Evolutionary conservation across 1,140 invertebrate species (phyloP).

Genomic region (Eumaeus atala): DNA sequence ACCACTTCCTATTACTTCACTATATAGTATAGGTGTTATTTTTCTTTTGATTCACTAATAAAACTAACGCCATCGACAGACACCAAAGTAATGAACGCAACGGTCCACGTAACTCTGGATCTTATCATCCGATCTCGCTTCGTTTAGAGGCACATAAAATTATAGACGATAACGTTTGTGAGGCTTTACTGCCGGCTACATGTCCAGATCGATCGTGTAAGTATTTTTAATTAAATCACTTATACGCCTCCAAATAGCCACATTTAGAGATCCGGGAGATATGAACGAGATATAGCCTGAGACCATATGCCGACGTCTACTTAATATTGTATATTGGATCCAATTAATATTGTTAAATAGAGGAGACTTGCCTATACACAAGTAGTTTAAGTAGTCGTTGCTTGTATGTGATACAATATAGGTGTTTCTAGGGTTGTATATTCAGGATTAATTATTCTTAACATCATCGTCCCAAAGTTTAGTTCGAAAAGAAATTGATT

Average conservation of each 20-base stretch:
- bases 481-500: too few relatives aligned
- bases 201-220: constrained; percentile 39
- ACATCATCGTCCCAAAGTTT: too few relatives aligned
- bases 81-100: constrained; percentile 43
- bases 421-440: too few relatives aligned
- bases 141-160: constrained; percentile 70
- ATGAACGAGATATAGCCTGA: constrained; percentile 23
- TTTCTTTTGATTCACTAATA: too few relatives aligned
- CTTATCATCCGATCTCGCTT: constrained; percentile 66
- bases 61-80: too few relatives aligned
- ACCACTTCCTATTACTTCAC: too few relatives aligned
- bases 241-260: constrained; percentile 48
- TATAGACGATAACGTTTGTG: constrained; percentile 57
- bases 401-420: too few relatives aligned
- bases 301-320: constrained; percentile 20
- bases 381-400: too few relatives aligned
- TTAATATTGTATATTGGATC: constrained; percentile 7
- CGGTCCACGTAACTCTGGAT: constrained; percentile 52
- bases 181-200: constrained; percentile 48
- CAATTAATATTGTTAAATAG: constrained; percentile 9
- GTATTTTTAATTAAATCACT: constrained; percentile 49
- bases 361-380: too few relatives aligned
- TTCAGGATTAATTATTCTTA: too few relatives aligned
- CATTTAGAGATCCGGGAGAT: constrained; percentile 51
- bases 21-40: too few relatives aligned